These are phyloP conservation scores for Holothuria scabra DNA, from an alignment of 53 echinoderm and acorn worm genomes.

Conservation along the genomic window DNA sequence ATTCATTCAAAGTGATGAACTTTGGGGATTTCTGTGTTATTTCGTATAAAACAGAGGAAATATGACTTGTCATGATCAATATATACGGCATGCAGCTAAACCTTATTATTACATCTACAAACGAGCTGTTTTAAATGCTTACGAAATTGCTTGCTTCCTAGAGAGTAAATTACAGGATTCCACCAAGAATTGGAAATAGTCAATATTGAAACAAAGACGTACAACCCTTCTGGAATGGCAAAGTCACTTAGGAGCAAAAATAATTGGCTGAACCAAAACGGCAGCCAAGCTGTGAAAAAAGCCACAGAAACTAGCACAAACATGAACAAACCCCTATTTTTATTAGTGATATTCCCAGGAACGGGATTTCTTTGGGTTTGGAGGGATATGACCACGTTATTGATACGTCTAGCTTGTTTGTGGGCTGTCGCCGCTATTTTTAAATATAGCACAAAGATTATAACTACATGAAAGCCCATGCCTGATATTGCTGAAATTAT, in stretches of 20 bases:
- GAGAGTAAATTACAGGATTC: constrained; percentile 22
- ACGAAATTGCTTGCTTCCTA: constrained; percentile 3
- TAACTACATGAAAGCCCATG: not conserved
- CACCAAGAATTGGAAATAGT: constrained; percentile 10
- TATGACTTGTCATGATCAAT: too few relatives aligned
- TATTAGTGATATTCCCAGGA: not conserved
- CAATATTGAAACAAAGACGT: not conserved
- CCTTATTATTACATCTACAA: too few relatives aligned
- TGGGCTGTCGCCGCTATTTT: not conserved
- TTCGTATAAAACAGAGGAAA: too few relatives aligned
- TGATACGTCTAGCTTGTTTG: not conserved
- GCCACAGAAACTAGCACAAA: not conserved
- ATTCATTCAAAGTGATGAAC: too few relatives aligned
- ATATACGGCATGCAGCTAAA: too few relatives aligned
- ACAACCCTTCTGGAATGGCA: not conserved
- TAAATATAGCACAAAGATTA: not conserved
- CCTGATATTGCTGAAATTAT: not conserved
- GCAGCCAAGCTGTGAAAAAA: constrained; percentile 12
- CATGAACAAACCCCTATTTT: not conserved
- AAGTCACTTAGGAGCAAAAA: not conserved
- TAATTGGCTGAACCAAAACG: constrained; percentile 24
- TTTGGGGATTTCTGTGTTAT: too few relatives aligned
- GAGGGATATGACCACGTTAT: not conserved
- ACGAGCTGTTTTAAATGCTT: not conserved
- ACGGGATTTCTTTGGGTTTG: too few relatives aligned